Base-by-base conservation (phyloP, 2,888 invertebrate genomes). In the Ornithoptera alexandrae region DNA sequence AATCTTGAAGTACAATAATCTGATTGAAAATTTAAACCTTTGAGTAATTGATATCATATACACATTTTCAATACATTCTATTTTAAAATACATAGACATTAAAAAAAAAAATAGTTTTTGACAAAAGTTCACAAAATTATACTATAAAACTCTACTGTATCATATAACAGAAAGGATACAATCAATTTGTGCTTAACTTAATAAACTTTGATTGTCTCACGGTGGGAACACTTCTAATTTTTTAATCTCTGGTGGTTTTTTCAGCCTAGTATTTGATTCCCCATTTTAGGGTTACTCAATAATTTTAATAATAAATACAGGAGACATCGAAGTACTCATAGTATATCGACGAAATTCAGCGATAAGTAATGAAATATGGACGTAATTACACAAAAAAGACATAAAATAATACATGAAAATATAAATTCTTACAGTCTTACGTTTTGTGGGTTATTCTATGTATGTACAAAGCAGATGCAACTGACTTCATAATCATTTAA, bases 151-250 rank as follows among this genome's bases (percentile, higher is more conserved):
- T 77, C 81, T 86, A 85, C 79, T 74, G 73, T 80, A 83, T 82
- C 79, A 74, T 81, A 83, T 79, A 85, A 76, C 84, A 86, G 83
- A 84, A 79, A 62, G 67, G 81, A 85, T 79, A 83, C 80, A 83
- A 80, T 83, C 77, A 79, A 80, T 79, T 82, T 82, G 81, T 77
- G 81, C 84, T 80, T 85, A 85, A 80, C 78, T 81, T 83, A 88
- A 82, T 81, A 88, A 82, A 89, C 87, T 88, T 89, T 87, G 84
- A 86, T 88, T 84, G 81, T 84, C 83, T 88, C 74, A 88, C 92
- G 92, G 92, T 92, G 92, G 92, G 92, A 90, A 90, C 81, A 88
- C 85, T 88, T 86, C 80, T 82, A 82, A 80, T 82, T 87, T 83
- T 86, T 84, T 69, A 84, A 84, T 85, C 78, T 87, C 85, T 84